Evolutionary conservation across 2,797 vertebrate genomes (phyloP).

Genomic region (Danionella dracula): DNA sequence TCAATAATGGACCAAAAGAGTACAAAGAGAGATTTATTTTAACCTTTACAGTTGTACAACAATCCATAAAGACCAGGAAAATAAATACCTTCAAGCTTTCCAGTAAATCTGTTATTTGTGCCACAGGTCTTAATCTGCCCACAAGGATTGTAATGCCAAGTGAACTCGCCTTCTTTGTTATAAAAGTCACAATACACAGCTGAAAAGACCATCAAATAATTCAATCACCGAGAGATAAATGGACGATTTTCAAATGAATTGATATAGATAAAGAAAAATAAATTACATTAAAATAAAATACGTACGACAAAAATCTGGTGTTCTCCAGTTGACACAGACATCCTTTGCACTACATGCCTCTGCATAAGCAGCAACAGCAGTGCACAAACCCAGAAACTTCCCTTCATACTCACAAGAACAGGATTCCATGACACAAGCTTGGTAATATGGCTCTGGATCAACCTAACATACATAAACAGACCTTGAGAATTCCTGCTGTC

Average conservation of each 20-base stretch:
- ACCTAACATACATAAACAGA: slow-evolving; percentile 59
- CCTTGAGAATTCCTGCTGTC: no score
- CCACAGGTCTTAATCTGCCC: slow-evolving; percentile 69
- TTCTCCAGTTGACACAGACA: slow-evolving; percentile 76
- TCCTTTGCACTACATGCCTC: slow-evolving; percentile 70
- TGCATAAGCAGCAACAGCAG: slow-evolving; percentile 75
- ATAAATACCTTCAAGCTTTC: slow-evolving; percentile 75
- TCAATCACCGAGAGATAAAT: slow-evolving; percentile 9
- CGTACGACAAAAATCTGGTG: slow-evolving; percentile 79
- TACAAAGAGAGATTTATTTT: not conserved
- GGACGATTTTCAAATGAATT: not conserved
- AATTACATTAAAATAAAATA: slow-evolving; percentile 22
- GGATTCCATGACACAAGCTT: slow-evolving; percentile 75
- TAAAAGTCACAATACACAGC: slow-evolving; percentile 84
- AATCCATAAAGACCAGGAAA: no score
- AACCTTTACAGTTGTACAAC: not conserved
- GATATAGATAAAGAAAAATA: no score
- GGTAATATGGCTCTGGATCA: slow-evolving; percentile 71
- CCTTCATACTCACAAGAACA: slow-evolving; percentile 81
- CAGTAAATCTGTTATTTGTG: slow-evolving; percentile 51
- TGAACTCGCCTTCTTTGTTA: slow-evolving; percentile 66
- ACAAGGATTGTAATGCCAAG: slow-evolving; percentile 80
- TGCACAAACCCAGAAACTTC: slow-evolving; percentile 81
- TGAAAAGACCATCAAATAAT: slow-evolving; percentile 38
- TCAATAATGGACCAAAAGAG: no score